Base-by-base conservation (phyloP, 2,113 vertebrate genomes). In the Halichoerus grypus region DNA sequence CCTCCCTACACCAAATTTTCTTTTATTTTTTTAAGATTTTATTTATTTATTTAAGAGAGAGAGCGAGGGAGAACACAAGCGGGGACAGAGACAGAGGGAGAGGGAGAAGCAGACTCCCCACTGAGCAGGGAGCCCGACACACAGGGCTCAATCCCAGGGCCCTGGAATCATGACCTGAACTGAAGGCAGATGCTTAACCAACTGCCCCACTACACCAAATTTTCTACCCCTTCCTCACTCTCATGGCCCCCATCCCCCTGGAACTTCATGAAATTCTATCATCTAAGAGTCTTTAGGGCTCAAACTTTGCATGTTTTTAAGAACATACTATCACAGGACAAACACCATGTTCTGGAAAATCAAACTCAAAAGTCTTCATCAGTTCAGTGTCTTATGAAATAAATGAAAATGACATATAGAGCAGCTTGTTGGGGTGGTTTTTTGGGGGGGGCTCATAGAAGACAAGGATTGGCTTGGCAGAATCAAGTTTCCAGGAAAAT, bases 371-470 rank as follows among this genome's bases (percentile, higher is more conserved):
- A 57, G 94, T 53, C 36, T 65, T 82, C 42, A 39, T 51, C 15
- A 39, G 1, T 1, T 39, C 36, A 14, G 4, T 59, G 77, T 65
- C 26, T 86, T 76, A 21, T 9, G 8, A 94, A 95, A 87, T 95
- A 12, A 89, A 93, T 53, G 22, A 49, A 94, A 81, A 42, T 7
- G 8, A 83, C 33, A 82, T 5, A 65, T 3, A 80, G 51, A 3
- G 69, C 1, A 28, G 6, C 21, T 77, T 57, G 19, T 42, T 15
- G 16, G 24, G 57, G 31, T 26, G n/a, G 2, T 26, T n/a, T 49
- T 7, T 28, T 69, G 1, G 4, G n/a, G 24, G 0, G 2, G 36
- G 13, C 11, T 74, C 9, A 1, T 0, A 28, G 22, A 67, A 53
- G 24, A 84, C 6, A 31, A 83, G 36, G 1, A 19, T 10, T 28